These are phyloP conservation scores for Frankliniella fusca DNA, from an alignment of 2,888 invertebrate genomes.

Conservation along the genomic window DNA sequence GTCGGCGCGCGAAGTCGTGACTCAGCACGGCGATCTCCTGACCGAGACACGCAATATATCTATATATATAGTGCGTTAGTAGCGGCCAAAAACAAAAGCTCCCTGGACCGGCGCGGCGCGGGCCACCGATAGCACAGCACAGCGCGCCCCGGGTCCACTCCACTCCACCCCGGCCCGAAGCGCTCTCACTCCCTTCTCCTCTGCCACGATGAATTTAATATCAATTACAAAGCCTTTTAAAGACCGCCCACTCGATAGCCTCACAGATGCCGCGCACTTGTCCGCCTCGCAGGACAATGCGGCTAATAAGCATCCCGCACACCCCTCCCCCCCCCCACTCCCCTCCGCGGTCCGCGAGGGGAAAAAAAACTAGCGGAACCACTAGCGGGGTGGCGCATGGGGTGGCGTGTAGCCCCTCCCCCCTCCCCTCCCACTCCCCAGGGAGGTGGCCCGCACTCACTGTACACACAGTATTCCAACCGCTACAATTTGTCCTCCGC, in stretches of 20 bases:
- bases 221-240: conserved; percentile 25
- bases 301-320: not conserved
- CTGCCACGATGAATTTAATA: not conserved
- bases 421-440: conserved; percentile 34
- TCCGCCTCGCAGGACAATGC: not conserved
- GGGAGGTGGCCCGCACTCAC: not conserved
- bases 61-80: no score
- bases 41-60: no score
- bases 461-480: no score
- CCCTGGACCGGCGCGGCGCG: not conserved
- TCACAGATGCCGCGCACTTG: conserved; percentile 15
- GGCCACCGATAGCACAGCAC: not conserved
- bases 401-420: conserved; percentile 28
- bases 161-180: not conserved
- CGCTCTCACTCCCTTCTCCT: not conserved
- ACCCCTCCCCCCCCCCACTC: not conserved
- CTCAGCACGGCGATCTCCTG: not conserved
- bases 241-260: not conserved
- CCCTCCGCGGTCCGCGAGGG: not conserved
- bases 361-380: not conserved
- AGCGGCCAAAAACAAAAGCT: no score
- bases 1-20: not conserved
- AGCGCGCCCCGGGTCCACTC: no score
- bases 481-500: no score
- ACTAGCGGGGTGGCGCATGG: conserved; percentile 3